Base-by-base conservation (phyloP, 1,140 invertebrate genomes). In the Drosophila sproati region DNA sequence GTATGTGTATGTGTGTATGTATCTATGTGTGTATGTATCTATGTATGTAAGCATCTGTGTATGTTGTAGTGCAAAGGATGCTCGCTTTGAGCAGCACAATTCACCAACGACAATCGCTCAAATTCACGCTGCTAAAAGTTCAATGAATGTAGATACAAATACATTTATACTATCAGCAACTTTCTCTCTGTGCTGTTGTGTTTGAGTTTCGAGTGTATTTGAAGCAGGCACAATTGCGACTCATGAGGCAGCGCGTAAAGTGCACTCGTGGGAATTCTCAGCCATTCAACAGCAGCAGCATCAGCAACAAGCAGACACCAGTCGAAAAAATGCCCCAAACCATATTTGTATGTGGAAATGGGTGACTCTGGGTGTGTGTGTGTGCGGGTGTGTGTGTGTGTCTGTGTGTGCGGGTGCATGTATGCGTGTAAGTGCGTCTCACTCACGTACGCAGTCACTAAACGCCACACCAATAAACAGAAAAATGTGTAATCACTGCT, bases 401-500 rank as follows among this genome's bases (percentile, higher is more conserved):
- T 34, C 20, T 35, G 34, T 56, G 37, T 35, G 35, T n/a, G 41
- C 20, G 20, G 20, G 20, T 20, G 20, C 1, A 20, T 20, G 20
- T 20, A 20, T 34, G 52, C 35, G 56, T 73, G 20, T 10, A 31
- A 43, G 37, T 29, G 60, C 67, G 62, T 50, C 54, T 70, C 35
- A 35, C 83, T 82, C 82, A 82, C 82, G 82, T 86, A 82, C 45
- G 31, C 29, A 20, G 52, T 8, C 43, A 63, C 62, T 75, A 75
- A 75, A 62, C 45, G 66, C 54, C 54, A 47, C 41, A 45, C 52
- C 68, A 71, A 68, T 71, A 75, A 69, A 75, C 70, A 78, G 43
- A 73, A 76, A 78, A 68, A 80, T 87, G 67, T 80, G 83, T 87
- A 87, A 87, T 87, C 82, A 87, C 83, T 87, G 83, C 82, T 88